Evolutionary conservation across 2,113 vertebrate genomes (phyloP).

Genomic region (Malurus elegans): DNA sequence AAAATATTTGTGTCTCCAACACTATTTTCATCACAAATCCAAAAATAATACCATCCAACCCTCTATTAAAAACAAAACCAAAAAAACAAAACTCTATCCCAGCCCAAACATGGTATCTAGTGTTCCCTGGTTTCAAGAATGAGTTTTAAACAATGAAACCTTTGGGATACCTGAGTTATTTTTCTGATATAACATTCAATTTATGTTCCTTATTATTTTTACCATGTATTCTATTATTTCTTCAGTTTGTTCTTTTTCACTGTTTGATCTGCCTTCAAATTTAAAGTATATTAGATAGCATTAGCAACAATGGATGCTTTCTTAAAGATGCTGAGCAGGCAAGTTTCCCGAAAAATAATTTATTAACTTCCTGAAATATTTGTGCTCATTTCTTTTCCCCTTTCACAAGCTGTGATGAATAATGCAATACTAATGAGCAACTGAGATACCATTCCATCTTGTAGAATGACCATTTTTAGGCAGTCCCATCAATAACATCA

Average conservation of each 20-base stretch:
- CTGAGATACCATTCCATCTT: background rate
- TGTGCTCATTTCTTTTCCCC: no score
- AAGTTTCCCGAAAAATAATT: background rate
- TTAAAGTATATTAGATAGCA: background rate
- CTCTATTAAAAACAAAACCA: background rate
- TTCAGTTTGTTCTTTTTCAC: background rate
- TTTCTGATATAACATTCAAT: background rate
- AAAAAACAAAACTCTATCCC: no score
- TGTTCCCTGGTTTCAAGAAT: background rate
- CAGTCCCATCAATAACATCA: background rate
- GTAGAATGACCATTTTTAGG: background rate
- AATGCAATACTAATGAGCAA: background rate
- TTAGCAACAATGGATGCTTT: background rate
- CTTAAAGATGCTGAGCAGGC: background rate
- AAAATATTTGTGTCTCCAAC: background rate
- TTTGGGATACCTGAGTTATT: background rate
- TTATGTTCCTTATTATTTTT: background rate
- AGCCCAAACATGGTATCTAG: background rate
- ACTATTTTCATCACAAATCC: background rate
- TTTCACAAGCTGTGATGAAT: background rate
- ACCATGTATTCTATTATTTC: background rate
- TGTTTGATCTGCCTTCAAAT: background rate
- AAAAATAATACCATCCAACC: background rate
- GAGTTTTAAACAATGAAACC: background rate
- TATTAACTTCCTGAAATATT: background rate